Percentiles rank a stretch among this genome's conserved stretches.
These are phyloP conservation scores for Cebidichthys violaceus DNA, from an alignment of 2,113 vertebrate genomes.

Conservation along the genomic window DNA sequence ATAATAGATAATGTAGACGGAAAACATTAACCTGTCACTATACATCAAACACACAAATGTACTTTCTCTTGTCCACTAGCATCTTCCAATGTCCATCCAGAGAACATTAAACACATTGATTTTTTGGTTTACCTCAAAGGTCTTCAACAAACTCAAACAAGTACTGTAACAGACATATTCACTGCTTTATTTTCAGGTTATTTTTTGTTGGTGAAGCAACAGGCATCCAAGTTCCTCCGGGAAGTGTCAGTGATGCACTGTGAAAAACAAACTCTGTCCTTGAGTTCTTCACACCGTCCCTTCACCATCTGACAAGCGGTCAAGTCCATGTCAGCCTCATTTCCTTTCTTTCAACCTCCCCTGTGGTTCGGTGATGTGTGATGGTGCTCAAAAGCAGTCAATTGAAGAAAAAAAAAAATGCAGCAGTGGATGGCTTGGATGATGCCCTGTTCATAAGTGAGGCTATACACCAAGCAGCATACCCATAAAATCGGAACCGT, in stretches of 20 bases:
- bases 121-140: constrained; percentile 47
- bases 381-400: constrained; percentile 59
- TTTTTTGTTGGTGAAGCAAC: constrained; percentile 37
- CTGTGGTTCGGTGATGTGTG: constrained; percentile 51
- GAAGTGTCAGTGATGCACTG: constrained; percentile 51
- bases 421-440: constrained; percentile 34
- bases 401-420: constrained; percentile 17
- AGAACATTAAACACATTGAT: constrained; percentile 32
- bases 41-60: constrained; percentile 46
- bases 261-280: constrained; percentile 59
- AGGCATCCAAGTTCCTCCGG: constrained; percentile 44
- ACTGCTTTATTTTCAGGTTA: constrained; percentile 49
- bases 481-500: constrained; percentile 93
- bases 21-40: constrained; percentile 44
- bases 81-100: constrained; percentile 32
- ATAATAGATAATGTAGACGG: constrained; percentile 53
- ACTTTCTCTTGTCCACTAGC: constrained; percentile 32
- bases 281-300: constrained; percentile 61
- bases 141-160: constrained; percentile 37
- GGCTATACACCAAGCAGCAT: constrained; percentile 89
- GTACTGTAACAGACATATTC: constrained; percentile 37
- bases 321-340: constrained; percentile 49
- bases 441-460: constrained; percentile 7
- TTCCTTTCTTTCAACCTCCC: constrained; percentile 48
- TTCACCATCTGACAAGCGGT: constrained; percentile 58